Base-by-base conservation (phyloP, 2,888 invertebrate genomes). In the Scaptomyza reducta region DNA sequence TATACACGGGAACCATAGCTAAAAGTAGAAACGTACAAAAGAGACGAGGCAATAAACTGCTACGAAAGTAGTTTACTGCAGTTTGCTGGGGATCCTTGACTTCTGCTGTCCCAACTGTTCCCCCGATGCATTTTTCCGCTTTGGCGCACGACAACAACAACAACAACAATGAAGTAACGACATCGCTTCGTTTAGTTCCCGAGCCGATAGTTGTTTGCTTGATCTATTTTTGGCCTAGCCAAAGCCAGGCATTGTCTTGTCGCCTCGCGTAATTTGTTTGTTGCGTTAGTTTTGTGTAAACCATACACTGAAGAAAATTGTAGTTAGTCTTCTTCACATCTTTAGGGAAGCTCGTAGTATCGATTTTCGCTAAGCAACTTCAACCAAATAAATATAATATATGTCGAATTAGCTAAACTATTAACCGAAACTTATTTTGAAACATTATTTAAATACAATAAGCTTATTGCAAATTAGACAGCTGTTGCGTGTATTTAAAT, bases 71-170 rank as follows among this genome's bases (percentile, higher is more conserved):
- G 87, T 89, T 85, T 89, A 89, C 79, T 80, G 87, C 87, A 89
- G 88, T 89, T 89, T 89, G 89, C 89, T 89, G 89, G 89, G 90
- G 89, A 89, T 89, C 89, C 89, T 88, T 61, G 61, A 49, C 66
- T 66, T 56, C 49, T 22, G 50, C 58, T 42, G 42, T 54, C 58
- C 70, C 60, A 33, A 40, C 47, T 44, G 22, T 46, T 45, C 31
- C 38, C 53, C 61, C 61, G 58, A 57, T 64, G 59, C 75, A 58
- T 78, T 81, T 78, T 76, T 69, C 79, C 70, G 70, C 70, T 79
- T 76, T 84, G 86, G 80, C 84, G 83, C 86, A 85, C 84, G 87
- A 81, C 77, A 77, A 81, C 77, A 77, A 82, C 75, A 75, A 50
- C 67, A 64, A 40, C 53, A 57, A 42, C 69, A 62, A 56, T 56